A percentile compares a stretch with the other conserved stretches of the same genome.
phyloP scores from a whole-genome alignment of 2,797 vertebrate species.

The Harpagifer antarcticus region DNA sequence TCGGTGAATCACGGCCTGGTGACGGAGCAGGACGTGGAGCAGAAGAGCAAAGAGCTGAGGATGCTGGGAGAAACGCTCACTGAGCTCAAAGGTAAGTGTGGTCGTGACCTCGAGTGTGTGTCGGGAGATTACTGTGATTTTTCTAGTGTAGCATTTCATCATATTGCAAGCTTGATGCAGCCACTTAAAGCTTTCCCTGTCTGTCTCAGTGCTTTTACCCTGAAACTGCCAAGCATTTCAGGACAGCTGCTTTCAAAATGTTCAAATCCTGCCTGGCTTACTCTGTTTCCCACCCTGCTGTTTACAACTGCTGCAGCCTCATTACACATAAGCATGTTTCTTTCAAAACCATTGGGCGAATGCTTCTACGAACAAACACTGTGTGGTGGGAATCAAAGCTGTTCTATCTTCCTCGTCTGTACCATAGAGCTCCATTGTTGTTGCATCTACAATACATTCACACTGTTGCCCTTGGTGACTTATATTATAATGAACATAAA shows the following conservation, averaged over 20 bases:
- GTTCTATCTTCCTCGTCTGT: not conserved
- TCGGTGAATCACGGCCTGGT: conserved; percentile 91
- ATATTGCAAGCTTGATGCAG: not conserved
- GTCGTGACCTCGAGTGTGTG: not conserved
- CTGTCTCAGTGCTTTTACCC: not conserved
- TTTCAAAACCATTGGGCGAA: not conserved
- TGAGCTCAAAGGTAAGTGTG: conserved; percentile 91
- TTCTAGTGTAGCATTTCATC: no score
- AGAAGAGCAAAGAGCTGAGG: conserved; percentile 93
- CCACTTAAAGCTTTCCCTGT: no score
- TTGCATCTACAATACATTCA: not conserved
- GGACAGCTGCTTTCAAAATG: not conserved
- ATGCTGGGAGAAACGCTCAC: conserved; percentile 93
- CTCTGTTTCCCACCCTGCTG: not conserved
- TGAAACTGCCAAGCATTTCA: not conserved
- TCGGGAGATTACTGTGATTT: not conserved
- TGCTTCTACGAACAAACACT: not conserved
- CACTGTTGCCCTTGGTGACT: not conserved
- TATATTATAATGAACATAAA: not conserved
- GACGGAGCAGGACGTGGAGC: conserved; percentile 92
- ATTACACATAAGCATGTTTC: not conserved
- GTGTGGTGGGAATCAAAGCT: not conserved
- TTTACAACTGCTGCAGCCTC: conserved; percentile 7
- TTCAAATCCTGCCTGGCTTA: not conserved
- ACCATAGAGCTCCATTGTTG: not conserved